phyloP scores from a whole-genome alignment of 2,888 invertebrate genomes.

The Limnephilus auricula region DNA sequence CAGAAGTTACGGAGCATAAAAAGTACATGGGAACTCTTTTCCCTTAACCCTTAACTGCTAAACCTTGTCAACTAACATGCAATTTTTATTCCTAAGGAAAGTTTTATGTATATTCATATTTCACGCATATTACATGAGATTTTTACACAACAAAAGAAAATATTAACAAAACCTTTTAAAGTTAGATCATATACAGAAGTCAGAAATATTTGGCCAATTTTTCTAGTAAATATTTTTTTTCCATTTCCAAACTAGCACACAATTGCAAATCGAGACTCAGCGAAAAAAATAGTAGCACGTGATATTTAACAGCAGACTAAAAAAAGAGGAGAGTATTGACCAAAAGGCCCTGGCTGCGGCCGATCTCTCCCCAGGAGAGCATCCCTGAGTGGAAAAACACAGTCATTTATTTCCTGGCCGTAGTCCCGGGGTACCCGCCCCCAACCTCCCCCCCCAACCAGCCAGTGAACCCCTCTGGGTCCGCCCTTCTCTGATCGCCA shows the following conservation, averaged over 20 bases:
- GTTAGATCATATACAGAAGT: neutral
- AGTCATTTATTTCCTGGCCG: slow-evolving; percentile 65
- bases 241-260: neutral
- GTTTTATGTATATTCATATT: neutral
- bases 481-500: slow-evolving; percentile 56
- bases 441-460: slow-evolving; percentile 5
- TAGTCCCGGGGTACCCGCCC: slow-evolving; percentile 51
- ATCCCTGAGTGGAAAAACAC: slow-evolving; percentile 64
- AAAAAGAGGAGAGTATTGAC: slow-evolving; percentile 57
- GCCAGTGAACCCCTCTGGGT: slow-evolving; percentile 9
- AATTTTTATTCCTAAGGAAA: neutral
- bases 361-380: slow-evolving; percentile 51
- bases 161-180: too few species aligned
- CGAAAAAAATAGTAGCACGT: neutral
- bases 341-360: slow-evolving; percentile 53
- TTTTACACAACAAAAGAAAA: too few species aligned
- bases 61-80: too few species aligned
- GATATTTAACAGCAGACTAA: slow-evolving; percentile 19
- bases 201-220: neutral
- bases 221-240: neutral
- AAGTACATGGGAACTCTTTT: too few species aligned
- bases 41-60: too few species aligned
- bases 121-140: too few species aligned
- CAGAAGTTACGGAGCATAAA: too few species aligned
- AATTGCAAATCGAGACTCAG: neutral